These are phyloP conservation scores for Sinodicranocentrus sp. DNA, from an alignment of 2,888 invertebrate species.

Conservation along the genomic window DNA sequence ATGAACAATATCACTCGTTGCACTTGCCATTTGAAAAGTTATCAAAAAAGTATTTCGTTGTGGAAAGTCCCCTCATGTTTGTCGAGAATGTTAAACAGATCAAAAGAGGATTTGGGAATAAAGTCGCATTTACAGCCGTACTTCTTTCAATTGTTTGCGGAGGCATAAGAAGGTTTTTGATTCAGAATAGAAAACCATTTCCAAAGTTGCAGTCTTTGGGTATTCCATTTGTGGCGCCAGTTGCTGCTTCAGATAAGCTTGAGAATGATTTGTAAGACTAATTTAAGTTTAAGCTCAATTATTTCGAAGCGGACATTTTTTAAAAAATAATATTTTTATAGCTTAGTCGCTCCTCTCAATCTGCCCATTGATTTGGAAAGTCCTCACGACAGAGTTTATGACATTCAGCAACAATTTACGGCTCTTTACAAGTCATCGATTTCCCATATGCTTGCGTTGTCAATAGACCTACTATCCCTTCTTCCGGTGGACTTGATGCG, in stretches of 20 bases:
- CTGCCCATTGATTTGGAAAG: not conserved
- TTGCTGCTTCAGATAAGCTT: no score
- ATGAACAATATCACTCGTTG: slow-evolving; percentile 29
- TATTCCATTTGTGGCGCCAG: slow-evolving; percentile 12
- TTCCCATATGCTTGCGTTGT: not conserved
- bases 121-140: slow-evolving; percentile 32
- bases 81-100: slow-evolving; percentile 10
- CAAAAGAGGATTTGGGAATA: not conserved
- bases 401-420: slow-evolving; percentile 22
- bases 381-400: not conserved
- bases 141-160: slow-evolving; percentile 12
- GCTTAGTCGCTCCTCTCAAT: slow-evolving; percentile 21
- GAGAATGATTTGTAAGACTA: slow-evolving; percentile 39
- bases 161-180: slow-evolving; percentile 34
- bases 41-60: slow-evolving; percentile 36
- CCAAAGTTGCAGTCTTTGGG: slow-evolving; percentile 11
- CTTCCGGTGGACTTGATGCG: slow-evolving; percentile 28
- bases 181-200: not conserved
- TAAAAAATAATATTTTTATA: slow-evolving; percentile 28
- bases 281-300: no score
- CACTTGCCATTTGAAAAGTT: slow-evolving; percentile 18
- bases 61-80: slow-evolving; percentile 3
- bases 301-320: no score
- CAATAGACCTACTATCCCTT: slow-evolving; percentile 14
- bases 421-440: not conserved